Evolutionary conservation across 2,888 invertebrate species (phyloP).

Genomic region (Xestia xanthographa): DNA sequence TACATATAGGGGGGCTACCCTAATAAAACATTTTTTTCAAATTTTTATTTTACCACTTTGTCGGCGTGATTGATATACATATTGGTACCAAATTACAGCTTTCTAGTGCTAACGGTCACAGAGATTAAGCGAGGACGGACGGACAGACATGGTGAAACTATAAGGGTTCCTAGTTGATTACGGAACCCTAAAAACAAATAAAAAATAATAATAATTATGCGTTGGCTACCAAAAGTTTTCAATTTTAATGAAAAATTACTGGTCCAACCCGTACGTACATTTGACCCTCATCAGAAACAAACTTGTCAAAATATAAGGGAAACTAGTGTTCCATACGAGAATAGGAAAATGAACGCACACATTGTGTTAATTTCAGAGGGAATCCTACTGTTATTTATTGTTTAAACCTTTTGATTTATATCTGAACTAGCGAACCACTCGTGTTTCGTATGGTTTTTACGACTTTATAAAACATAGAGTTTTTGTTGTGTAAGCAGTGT

Average conservation of each 20-base stretch:
- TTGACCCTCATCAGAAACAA: conserved; percentile 59
- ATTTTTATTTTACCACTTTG: no score
- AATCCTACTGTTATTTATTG: conserved; percentile 3
- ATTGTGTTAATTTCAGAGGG: conserved; percentile 32
- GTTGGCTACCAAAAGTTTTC: conserved; percentile 21
- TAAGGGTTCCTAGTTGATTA: no score
- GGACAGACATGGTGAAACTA: no score
- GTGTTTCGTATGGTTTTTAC: background rate
- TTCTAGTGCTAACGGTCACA: no score
- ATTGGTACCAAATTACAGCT: no score
- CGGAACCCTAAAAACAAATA: no score
- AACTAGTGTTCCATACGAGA: conserved; percentile 41
- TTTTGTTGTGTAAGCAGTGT: background rate
- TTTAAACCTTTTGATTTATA: conserved; percentile 18
- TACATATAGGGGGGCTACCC: no score
- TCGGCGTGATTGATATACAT: no score
- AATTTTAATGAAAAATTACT: conserved; percentile 60
- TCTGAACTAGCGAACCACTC: background rate
- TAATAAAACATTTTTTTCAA: no score
- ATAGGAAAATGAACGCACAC: conserved; percentile 19
- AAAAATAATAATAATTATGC: no score
- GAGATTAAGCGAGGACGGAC: no score
- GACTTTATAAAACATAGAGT: background rate
- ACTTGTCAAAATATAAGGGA: conserved; percentile 58
- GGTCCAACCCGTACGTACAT: conserved; percentile 16